Evolutionary conservation across 2,888 invertebrate genomes (phyloP).

Genomic region (Pediacus dermestoides): DNA sequence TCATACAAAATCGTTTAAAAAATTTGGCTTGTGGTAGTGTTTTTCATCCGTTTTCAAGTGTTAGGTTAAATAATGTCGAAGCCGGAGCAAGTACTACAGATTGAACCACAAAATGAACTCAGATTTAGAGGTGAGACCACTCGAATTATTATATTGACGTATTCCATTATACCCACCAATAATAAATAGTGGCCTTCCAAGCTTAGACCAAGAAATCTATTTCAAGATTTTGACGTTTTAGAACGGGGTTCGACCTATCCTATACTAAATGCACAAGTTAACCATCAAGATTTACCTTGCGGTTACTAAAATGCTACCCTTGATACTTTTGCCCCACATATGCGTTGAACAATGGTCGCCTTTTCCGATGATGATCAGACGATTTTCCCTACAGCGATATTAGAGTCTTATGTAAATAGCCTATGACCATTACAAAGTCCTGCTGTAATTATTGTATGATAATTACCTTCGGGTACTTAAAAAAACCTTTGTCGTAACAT

Average conservation of each 20-base stretch:
- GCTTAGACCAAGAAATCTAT: slow-evolving; percentile 30
- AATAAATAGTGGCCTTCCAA: slow-evolving; percentile 27
- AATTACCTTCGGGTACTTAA: too few relatives aligned
- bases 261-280: too few relatives aligned
- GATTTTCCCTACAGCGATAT: too few relatives aligned
- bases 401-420: too few relatives aligned
- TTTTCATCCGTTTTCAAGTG: slow-evolving; percentile 33
- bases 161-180: slow-evolving; percentile 23
- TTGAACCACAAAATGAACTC: slow-evolving; percentile 85
- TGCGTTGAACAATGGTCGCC: too few relatives aligned
- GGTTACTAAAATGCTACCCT: too few relatives aligned
- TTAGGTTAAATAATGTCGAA: slow-evolving; percentile 57
- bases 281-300: too few relatives aligned
- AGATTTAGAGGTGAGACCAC: slow-evolving; percentile 78
- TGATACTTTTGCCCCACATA: too few relatives aligned
- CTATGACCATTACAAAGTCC: too few relatives aligned
- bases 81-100: slow-evolving; percentile 76
- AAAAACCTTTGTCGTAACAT: too few relatives aligned
- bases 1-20: slow-evolving; percentile 38
- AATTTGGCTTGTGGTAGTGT: slow-evolving; percentile 33
- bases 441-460: too few relatives aligned
- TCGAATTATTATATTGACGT: slow-evolving; percentile 28
- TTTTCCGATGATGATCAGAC: too few relatives aligned
- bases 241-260: slow-evolving; percentile 17
- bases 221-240: slow-evolving; percentile 30